Base-by-base conservation (phyloP, 2,113 vertebrate species). In the Lota lota region DNA sequence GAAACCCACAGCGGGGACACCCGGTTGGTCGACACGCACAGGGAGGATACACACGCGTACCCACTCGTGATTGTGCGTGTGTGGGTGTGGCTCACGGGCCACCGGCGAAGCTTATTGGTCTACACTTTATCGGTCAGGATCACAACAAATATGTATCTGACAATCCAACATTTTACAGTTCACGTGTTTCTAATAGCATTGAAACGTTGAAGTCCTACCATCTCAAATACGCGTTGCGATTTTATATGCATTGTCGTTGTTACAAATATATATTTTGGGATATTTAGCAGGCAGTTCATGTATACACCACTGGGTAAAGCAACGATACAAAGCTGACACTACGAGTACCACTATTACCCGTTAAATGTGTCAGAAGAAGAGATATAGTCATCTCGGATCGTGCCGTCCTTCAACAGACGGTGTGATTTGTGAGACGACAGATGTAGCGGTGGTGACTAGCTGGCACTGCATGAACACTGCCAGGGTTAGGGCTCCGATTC, bases 31-130 rank as follows among this genome's bases (percentile, higher is more conserved):
- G 63, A 36, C 4, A n/a, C 20, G 16, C 54, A 54, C 15, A 50
- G 40, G 19, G 40, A 11, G 12, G 40, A 47, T 7, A n/a, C 58
- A 71, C 85, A 83, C 79, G 76, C 79, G 76, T 73, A 77, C 21
- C 50, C 68, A 74, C 87, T 88, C 85, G 85, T 89, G 88, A 89
- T 75, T 74, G 19, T 1, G n/a, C n/a, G 0, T 0, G 1, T 2
- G 58, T 76, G 72, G 79, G 77, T 16, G 85, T 68, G 73, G 19
- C 28, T 61, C 59, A 19, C 0, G 1, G 1, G 12, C 17, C 18
- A 19, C 0, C 21, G 18, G 1, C 19, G 24, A 1, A 0, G 1
- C 63, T 69, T 75, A 87, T 85, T 87, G 87, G 85, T 21, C 72
- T 4, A 0, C 63, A 36, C n/a, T 33, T 0, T 1, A 67, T 66